Conservation (phyloP, 2,797 vertebrate genomes). For the Sebastiscus albofasciatus region DNA sequence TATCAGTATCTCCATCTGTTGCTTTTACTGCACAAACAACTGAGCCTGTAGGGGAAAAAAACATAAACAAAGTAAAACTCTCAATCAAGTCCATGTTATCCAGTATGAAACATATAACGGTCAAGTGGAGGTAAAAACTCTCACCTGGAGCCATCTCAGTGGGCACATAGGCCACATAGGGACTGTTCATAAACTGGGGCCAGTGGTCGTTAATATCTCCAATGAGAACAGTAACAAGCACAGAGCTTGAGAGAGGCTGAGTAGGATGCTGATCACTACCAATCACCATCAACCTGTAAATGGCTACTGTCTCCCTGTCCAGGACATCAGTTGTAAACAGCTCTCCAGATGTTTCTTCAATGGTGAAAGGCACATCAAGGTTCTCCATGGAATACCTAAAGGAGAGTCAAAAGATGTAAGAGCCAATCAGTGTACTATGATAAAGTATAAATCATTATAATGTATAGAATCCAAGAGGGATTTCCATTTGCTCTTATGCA, state of each 20-base stretch:
- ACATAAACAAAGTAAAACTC: neutral
- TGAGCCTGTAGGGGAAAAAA: slow-evolving; percentile 68
- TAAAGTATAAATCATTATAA: neutral
- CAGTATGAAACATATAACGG: neutral
- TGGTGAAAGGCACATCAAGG: slow-evolving; percentile 70
- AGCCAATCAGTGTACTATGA: neutral
- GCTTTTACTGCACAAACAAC: slow-evolving; percentile 80
- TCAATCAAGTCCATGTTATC: neutral
- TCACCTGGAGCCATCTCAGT: slow-evolving; percentile 71
- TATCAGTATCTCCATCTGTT: slow-evolving; percentile 77
- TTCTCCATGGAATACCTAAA: slow-evolving; percentile 79
- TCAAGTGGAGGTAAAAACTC: neutral
- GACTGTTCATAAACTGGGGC: slow-evolving; percentile 81
- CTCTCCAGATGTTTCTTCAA: slow-evolving; percentile 80
- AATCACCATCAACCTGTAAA: slow-evolving; percentile 76
- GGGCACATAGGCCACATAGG: slow-evolving; percentile 82
- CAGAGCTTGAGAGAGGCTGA: slow-evolving; percentile 75
- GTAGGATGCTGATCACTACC: slow-evolving; percentile 71
- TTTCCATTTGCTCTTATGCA: neutral
- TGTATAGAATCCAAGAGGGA: neutral
- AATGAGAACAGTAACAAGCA: slow-evolving; percentile 75
- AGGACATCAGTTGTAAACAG: slow-evolving; percentile 72
- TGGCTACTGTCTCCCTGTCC: slow-evolving; percentile 77
- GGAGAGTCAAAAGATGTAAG: neutral
- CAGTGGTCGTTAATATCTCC: slow-evolving; percentile 82